phyloP scores from a whole-genome alignment of 2,888 invertebrate genomes.

The Athalia circularis region DNA sequence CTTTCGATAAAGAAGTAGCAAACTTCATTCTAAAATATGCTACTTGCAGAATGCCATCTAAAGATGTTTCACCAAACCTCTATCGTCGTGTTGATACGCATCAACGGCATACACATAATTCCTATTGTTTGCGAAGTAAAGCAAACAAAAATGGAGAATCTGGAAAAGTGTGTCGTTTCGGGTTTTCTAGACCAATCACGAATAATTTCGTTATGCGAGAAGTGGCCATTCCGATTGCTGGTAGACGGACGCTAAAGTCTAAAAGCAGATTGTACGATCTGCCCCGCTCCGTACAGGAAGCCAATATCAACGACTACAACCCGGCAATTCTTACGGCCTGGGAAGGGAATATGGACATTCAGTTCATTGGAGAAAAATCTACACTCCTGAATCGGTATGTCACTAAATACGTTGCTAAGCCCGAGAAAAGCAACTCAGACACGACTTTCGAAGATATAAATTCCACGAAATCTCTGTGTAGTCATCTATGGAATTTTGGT shows the following conservation, averaged over 20 bases:
- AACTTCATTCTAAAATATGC: slow-evolving; percentile 59
- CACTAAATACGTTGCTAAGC: slow-evolving; percentile 63
- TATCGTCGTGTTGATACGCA: slow-evolving; percentile 56
- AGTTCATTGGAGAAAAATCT: slow-evolving; percentile 61
- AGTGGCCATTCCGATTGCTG: no score
- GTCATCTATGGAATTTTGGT: slow-evolving; percentile 59
- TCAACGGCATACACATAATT: slow-evolving; percentile 61
- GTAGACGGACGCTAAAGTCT: slow-evolving; percentile 55
- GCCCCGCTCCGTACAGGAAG: slow-evolving; percentile 53
- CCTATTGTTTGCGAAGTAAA: slow-evolving; percentile 61
- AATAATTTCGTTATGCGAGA: slow-evolving; percentile 54
- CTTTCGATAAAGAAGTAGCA: no score
- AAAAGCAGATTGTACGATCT: slow-evolving; percentile 61
- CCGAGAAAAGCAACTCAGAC: slow-evolving; percentile 57
- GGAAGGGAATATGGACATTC: slow-evolving; percentile 65
- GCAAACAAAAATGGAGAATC: slow-evolving; percentile 55
- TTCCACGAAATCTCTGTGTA: slow-evolving; percentile 59
- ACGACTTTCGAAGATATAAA: slow-evolving; percentile 59
- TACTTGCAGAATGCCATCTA: slow-evolving; percentile 57
- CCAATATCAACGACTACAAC: slow-evolving; percentile 62
- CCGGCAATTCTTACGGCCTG: slow-evolving; percentile 58
- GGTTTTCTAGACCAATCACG: slow-evolving; percentile 58
- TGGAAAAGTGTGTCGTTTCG: slow-evolving; percentile 58
- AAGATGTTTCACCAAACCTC: slow-evolving; percentile 56
- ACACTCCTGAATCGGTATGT: slow-evolving; percentile 58